Evolutionary conservation across 2,797 vertebrate species (phyloP).

Genomic region (Pristis pectinata): DNA sequence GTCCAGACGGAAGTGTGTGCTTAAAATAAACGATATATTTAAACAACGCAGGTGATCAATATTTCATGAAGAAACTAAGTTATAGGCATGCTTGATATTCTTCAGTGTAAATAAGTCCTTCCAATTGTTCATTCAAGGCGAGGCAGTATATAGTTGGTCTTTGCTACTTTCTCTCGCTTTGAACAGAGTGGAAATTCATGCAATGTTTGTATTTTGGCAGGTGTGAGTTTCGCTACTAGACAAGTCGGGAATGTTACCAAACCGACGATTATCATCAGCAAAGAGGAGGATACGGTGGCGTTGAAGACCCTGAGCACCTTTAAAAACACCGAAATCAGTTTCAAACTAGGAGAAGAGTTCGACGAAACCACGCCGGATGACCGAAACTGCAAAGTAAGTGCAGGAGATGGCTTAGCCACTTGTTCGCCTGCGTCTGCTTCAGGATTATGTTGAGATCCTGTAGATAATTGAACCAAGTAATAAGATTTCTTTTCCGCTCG

Average conservation of each 20-base stretch:
- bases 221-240: slow-evolving; percentile 79
- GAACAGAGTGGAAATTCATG: background rate
- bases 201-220: slow-evolving; percentile 49
- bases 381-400: slow-evolving; percentile 82
- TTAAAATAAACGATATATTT: background rate
- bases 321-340: slow-evolving; percentile 83
- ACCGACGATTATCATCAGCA: slow-evolving; percentile 78
- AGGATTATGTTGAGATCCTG: background rate
- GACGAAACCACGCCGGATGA: slow-evolving; percentile 79
- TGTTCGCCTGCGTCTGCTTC: background rate
- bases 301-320: slow-evolving; percentile 80
- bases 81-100: background rate
- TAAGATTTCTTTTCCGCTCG: background rate
- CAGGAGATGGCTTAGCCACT: background rate
- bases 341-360: slow-evolving; percentile 85
- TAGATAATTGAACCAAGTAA: background rate
- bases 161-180: background rate
- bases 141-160: background rate
- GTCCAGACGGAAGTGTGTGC: background rate
- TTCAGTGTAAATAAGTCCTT: background rate
- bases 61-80: background rate
- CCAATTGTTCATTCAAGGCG: too few species aligned
- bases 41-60: background rate
- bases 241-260: slow-evolving; percentile 87
- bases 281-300: slow-evolving; percentile 75